phyloP scores from a whole-genome alignment of 2,797 vertebrate species.

The Borostomias antarcticus region DNA sequence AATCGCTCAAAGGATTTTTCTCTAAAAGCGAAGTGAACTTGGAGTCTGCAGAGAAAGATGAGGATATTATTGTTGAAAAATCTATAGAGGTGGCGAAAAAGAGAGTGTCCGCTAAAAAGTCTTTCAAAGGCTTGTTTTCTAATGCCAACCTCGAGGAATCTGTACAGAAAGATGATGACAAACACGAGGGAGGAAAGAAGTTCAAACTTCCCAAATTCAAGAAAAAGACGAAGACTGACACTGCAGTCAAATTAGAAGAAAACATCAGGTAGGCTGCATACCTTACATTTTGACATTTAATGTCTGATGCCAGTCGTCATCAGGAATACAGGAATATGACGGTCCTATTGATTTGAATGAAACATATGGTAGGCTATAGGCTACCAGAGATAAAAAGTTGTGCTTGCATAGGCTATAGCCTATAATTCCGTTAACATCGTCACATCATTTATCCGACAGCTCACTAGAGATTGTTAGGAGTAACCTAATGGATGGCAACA shows the following conservation, averaged over 20 bases:
- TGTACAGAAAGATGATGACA: constrained; percentile 17
- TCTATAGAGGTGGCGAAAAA: constrained; percentile 47
- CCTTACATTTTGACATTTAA: not conserved
- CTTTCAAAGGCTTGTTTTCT: constrained; percentile 52
- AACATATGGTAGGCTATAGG: no score
- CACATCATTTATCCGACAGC: no score
- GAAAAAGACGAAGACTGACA: constrained; percentile 37
- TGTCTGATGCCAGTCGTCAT: no score
- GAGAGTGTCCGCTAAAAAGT: not conserved
- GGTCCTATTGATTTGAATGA: not conserved
- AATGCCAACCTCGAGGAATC: constrained; percentile 29
- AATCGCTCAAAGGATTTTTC: constrained; percentile 55
- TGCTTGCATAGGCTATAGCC: no score
- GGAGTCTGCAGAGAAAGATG: constrained; percentile 20
- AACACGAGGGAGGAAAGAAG: constrained; percentile 29
- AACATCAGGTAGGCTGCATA: constrained; percentile 47
- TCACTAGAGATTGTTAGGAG: no score
- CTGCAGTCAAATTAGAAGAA: not conserved
- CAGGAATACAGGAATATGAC: not conserved
- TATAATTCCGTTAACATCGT: no score
- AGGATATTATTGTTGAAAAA: not conserved
- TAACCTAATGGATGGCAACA: no score
- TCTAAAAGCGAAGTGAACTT: constrained; percentile 51
- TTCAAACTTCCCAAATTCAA: constrained; percentile 51
- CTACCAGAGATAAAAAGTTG: no score